These are phyloP conservation scores for Drosophila hamatofila DNA, from an alignment of 2,888 invertebrate species.

Conservation along the genomic window DNA sequence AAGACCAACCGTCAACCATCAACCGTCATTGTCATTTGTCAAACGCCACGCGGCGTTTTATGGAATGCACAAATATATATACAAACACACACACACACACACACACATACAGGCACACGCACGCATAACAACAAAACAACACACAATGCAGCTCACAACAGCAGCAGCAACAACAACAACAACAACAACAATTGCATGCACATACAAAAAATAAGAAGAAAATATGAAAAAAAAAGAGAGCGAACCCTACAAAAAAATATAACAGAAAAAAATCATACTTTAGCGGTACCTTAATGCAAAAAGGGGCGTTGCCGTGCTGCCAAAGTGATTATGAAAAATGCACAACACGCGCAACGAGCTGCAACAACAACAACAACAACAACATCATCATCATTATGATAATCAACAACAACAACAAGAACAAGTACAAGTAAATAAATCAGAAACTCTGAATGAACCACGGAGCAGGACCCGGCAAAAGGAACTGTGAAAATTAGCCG, in stretches of 20 bases:
- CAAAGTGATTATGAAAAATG: constrained; percentile 68
- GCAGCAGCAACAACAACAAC: constrained; percentile 28
- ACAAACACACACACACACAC: constrained; percentile 16
- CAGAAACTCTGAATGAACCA: constrained; percentile 17
- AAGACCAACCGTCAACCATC: constrained; percentile 56
- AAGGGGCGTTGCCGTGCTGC: constrained; percentile 54
- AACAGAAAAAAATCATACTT: constrained; percentile 36
- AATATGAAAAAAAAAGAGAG: constrained; percentile 34
- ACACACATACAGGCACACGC: neutral
- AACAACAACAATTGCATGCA: constrained; percentile 1
- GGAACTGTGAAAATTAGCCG: constrained; percentile 15
- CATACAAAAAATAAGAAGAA: constrained; percentile 9
- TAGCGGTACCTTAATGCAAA: constrained; percentile 58
- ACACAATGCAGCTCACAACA: constrained; percentile 33
- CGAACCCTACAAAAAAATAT: constrained; percentile 39
- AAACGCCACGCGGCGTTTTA: constrained; percentile 63
- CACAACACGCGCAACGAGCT: constrained; percentile 57
- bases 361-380: constrained; percentile 40
- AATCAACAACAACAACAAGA: constrained; percentile 10
- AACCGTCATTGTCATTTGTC: constrained; percentile 67
- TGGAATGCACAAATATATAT: constrained; percentile 49
- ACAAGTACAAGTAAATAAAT: constrained; percentile 18
- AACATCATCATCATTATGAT: constrained; percentile 6
- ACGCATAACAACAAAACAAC: constrained; percentile 1
- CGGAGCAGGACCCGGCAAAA: constrained; percentile 6